Percentiles rank a stretch among this genome's conserved stretches.
phyloP scores from a whole-genome alignment of 2,113 vertebrate species.

The Centropristis striata region DNA sequence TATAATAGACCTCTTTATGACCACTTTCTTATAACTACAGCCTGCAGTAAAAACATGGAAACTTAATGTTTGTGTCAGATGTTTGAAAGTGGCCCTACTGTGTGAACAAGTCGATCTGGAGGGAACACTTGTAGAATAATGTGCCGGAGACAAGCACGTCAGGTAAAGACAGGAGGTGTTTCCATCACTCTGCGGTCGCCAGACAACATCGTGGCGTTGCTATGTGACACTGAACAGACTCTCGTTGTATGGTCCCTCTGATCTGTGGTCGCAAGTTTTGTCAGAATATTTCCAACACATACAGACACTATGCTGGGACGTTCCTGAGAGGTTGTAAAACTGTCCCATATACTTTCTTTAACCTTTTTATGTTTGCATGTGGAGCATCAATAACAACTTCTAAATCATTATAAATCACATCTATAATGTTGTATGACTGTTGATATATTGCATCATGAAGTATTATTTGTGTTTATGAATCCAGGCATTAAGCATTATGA shows the following conservation, averaged over 20 bases:
- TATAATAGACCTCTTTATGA: slow-evolving; percentile 10
- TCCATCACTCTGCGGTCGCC: slow-evolving; percentile 46
- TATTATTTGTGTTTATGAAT: too few species aligned
- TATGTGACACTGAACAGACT: slow-evolving; percentile 62
- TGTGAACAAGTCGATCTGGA: slow-evolving; percentile 41
- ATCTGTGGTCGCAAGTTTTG: slow-evolving; percentile 43
- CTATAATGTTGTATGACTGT: too few species aligned
- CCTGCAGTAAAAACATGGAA: slow-evolving; percentile 48
- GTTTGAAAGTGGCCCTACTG: slow-evolving; percentile 30
- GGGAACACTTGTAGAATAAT: slow-evolving; percentile 56
- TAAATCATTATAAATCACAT: neutral
- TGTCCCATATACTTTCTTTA: slow-evolving; percentile 26
- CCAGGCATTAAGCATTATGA: too few species aligned
- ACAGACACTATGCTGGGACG: slow-evolving; percentile 30
- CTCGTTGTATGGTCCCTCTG: slow-evolving; percentile 46
- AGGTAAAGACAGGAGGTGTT: slow-evolving; percentile 63
- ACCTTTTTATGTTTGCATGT: neutral
- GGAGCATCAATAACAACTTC: too few species aligned
- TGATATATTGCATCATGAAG: too few species aligned
- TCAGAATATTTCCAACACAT: slow-evolving; percentile 59
- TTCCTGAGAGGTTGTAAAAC: slow-evolving; percentile 22
- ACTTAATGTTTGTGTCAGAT: slow-evolving; percentile 54
- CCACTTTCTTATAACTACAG: slow-evolving; percentile 20
- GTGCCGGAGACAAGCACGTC: slow-evolving; percentile 38
- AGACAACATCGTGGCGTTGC: slow-evolving; percentile 50